Conservation (phyloP, 2,113 vertebrate species). For the Leucopsar rothschildi region DNA sequence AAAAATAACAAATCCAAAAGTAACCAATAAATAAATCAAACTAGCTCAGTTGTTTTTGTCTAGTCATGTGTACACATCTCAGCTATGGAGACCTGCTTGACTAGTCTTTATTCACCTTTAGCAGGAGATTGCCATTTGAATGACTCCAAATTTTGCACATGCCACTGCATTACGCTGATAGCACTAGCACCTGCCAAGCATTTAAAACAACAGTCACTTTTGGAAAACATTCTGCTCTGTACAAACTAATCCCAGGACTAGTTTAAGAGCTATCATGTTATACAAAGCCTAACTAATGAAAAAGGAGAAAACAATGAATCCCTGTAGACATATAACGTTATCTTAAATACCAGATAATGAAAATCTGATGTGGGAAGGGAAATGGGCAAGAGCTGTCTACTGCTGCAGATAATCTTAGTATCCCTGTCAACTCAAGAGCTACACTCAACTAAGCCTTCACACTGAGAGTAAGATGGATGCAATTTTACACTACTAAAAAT, state of each 20-base stretch:
- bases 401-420: neutral
- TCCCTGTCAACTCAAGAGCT: neutral
- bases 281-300: neutral
- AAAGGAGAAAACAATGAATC: neutral
- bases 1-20: neutral
- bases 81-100: neutral
- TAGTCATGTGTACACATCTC: neutral
- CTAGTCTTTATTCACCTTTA: neutral
- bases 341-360: neutral
- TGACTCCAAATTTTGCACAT: neutral
- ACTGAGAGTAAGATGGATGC: accelerated
- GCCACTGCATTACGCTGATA: neutral
- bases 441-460: neutral
- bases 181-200: neutral
- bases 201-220: neutral
- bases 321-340: neutral
- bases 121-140: neutral
- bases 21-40: neutral
- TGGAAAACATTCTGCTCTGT: neutral
- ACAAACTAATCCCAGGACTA: neutral
- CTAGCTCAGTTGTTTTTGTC: neutral
- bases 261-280: neutral
- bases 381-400: neutral
- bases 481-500: neutral
- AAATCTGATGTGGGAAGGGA: neutral